phyloP scores from a whole-genome alignment of 2,888 invertebrate species.

The Lobophora halterata region DNA sequence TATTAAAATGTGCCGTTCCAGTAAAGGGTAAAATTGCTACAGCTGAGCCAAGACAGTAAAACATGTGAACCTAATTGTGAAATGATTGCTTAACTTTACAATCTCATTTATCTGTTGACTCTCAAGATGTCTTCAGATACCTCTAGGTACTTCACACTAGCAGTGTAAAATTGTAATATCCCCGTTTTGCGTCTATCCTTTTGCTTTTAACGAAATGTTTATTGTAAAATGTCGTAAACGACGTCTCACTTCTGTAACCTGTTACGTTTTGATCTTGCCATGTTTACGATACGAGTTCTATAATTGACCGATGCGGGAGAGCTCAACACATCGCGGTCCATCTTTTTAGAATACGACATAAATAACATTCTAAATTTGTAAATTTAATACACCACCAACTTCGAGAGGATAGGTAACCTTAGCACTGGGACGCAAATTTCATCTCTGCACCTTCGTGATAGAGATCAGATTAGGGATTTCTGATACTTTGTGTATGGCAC shows the following conservation, averaged over 20 bases:
- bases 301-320: conserved; percentile 80
- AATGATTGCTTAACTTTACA: conserved; percentile 9
- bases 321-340: conserved; percentile 79
- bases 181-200: conserved; percentile 43
- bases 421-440: conserved; percentile 40
- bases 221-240: conserved; percentile 51
- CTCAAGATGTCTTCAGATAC: conserved; percentile 34
- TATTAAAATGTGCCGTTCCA: not conserved
- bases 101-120: conserved; percentile 3
- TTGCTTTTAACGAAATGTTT: conserved; percentile 24
- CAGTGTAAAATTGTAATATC: conserved; percentile 56
- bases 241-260: conserved; percentile 40
- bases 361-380: conserved; percentile 80
- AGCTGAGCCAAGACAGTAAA: too few species aligned
- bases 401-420: conserved; percentile 56
- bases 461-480: conserved; percentile 18
- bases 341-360: conserved; percentile 81
- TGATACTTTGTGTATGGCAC: conserved; percentile 32
- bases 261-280: conserved; percentile 55
- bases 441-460: conserved; percentile 39
- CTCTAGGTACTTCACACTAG: conserved; percentile 54
- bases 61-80: conserved; percentile 3
- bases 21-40: not conserved
- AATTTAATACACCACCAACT: conserved; percentile 73
- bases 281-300: conserved; percentile 73